Evolutionary conservation across 64 coral and sea anemone species (phyloP).

Genomic region (Anthopleura sola): DNA sequence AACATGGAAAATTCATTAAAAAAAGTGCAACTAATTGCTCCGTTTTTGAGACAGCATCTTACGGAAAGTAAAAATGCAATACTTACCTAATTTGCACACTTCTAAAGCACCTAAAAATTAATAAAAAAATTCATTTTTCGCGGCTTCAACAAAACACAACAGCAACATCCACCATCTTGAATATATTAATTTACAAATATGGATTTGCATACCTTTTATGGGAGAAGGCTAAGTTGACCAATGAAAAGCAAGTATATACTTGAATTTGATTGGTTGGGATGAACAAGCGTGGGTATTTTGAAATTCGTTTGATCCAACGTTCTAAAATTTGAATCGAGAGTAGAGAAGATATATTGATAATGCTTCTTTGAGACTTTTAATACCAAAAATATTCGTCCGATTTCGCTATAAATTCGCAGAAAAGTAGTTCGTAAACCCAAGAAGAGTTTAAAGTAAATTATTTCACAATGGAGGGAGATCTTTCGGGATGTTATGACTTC

Average conservation of each 20-base stretch:
- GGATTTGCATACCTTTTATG: neutral
- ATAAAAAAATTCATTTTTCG: neutral
- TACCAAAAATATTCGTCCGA: neutral
- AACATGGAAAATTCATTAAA: no score
- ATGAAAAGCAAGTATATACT: neutral
- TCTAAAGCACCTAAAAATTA: neutral
- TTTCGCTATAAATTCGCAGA: neutral
- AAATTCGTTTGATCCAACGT: slow-evolving; percentile 21
- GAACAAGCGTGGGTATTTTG: slow-evolving; percentile 19
- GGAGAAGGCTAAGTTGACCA: neutral
- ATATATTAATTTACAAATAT: neutral
- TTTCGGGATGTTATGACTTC: slow-evolving; percentile 68
- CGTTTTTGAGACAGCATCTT: neutral
- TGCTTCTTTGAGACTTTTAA: neutral
- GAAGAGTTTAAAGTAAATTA: neutral
- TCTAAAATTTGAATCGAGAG: neutral
- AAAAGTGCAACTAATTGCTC: no score
- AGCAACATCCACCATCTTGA: slow-evolving; percentile 4
- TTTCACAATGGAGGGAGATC: neutral
- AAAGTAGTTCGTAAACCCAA: neutral
- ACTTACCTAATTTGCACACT: neutral
- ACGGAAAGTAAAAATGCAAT: neutral
- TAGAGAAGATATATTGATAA: neutral
- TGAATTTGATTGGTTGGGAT: neutral
- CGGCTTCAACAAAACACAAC: neutral